A percentile compares a stretch with the other conserved stretches of the same genome.
Conservation (phyloP, 2,797 vertebrate genomes). For the Pristis pectinata region DNA sequence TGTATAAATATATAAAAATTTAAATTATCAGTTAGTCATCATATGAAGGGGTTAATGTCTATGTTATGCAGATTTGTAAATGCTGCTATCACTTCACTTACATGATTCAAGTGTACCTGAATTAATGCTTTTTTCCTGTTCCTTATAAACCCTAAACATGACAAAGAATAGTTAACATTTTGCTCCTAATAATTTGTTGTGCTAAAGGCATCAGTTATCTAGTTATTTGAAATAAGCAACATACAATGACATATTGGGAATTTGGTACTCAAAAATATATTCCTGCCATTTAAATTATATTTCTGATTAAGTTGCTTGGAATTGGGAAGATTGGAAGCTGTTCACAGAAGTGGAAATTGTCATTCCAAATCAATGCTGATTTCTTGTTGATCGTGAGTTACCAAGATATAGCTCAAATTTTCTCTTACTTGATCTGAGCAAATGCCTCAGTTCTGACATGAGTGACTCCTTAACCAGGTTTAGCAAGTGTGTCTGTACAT, state of each 20-base stretch:
- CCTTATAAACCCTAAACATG: neutral
- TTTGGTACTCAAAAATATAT: neutral
- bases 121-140: neutral
- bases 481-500: neutral
- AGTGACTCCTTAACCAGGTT: no score
- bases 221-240: neutral
- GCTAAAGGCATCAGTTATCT: no score
- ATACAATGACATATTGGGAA: neutral
- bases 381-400: neutral
- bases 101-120: neutral
- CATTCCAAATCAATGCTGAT: neutral
- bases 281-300: neutral
- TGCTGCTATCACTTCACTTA: neutral
- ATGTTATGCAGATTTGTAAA: neutral
- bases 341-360: neutral
- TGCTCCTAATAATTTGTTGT: no score
- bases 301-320: neutral
- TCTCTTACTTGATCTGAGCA: neutral
- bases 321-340: neutral
- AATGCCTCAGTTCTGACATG: neutral
- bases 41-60: neutral
- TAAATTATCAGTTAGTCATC: neutral
- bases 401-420: neutral
- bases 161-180: no score
- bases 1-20: neutral